Evolutionary conservation across 2,113 vertebrate genomes (phyloP).

Genomic region (Chionodraco myersi): DNA sequence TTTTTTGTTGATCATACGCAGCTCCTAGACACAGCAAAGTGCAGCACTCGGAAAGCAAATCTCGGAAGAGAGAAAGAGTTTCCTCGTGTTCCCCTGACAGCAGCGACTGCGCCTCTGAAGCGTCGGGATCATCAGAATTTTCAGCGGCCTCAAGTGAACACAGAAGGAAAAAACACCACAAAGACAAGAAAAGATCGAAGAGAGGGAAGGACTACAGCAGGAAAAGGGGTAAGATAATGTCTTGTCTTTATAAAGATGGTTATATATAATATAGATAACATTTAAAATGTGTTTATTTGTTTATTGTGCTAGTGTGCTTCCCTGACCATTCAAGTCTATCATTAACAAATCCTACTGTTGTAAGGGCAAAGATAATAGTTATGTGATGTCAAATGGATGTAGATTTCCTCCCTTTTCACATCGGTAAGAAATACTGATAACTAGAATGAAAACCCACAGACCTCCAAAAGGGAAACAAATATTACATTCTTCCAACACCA

Average conservation of each 20-base stretch:
- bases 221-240: constrained; percentile 75
- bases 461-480: too few relatives aligned
- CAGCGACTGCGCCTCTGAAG: constrained; percentile 65
- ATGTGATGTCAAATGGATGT: neutral
- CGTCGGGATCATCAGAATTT: constrained; percentile 60
- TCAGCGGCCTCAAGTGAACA: constrained; percentile 73
- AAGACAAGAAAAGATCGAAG: constrained; percentile 77
- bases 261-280: too few relatives aligned
- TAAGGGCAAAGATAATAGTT: neutral
- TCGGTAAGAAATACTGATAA: neutral
- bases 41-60: constrained; percentile 69
- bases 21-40: constrained; percentile 63
- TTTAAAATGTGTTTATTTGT: too few relatives aligned
- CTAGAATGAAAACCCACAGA: too few relatives aligned
- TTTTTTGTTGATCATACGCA: constrained; percentile 6
- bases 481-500: too few relatives aligned
- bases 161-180: constrained; percentile 75
- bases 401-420: neutral
- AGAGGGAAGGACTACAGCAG: constrained; percentile 80
- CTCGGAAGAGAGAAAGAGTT: constrained; percentile 70
- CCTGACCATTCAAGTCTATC: neutral
- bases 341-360: neutral
- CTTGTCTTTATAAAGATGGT: too few relatives aligned
- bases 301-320: neutral
- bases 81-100: constrained; percentile 69